Evolutionary conservation across 1,140 invertebrate species (phyloP).

Genomic region (Aphelinus atriplicis): DNA sequence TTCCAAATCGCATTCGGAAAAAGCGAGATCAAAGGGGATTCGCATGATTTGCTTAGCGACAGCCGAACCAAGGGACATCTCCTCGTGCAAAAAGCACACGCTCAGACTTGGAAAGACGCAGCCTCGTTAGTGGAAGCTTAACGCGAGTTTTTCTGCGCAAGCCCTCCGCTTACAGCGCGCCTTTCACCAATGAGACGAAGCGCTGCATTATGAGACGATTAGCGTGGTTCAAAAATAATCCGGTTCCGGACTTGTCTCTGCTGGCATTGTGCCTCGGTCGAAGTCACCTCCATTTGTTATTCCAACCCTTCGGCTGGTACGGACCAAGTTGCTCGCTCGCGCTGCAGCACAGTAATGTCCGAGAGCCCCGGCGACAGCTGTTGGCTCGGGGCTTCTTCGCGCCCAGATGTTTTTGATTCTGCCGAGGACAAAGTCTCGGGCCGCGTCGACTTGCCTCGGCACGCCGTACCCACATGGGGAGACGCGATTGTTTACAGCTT

Average conservation of each 20-base stretch:
- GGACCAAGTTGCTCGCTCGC: conserved; percentile 40
- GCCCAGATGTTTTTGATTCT: conserved; percentile 31
- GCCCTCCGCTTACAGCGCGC: conserved; percentile 1
- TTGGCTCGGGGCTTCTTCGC: not conserved
- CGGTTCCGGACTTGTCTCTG: conserved; percentile 43
- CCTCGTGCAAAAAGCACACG: too few relatives aligned
- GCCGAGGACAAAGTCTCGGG: not conserved
- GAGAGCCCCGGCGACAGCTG: not conserved
- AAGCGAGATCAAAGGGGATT: too few relatives aligned
- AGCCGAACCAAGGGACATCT: too few relatives aligned
- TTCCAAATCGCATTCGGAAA: too few relatives aligned
- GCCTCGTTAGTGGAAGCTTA: conserved; percentile 8
- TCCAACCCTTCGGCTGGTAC: conserved; percentile 40
- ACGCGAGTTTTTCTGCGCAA: not conserved
- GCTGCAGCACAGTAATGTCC: not conserved
- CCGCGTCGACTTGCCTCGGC: too few relatives aligned
- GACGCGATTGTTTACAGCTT: too few relatives aligned
- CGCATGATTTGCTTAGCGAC: too few relatives aligned
- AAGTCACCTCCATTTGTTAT: conserved; percentile 52
- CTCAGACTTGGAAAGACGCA: too few relatives aligned
- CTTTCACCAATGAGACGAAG: conserved; percentile 1
- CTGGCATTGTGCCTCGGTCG: not conserved
- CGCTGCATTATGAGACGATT: conserved; percentile 49
- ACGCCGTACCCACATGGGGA: too few relatives aligned
- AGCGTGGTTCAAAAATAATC: conserved; percentile 46